These are phyloP conservation scores for Abrostola tripartita DNA, from an alignment of 2,888 invertebrate genomes.

Conservation along the genomic window DNA sequence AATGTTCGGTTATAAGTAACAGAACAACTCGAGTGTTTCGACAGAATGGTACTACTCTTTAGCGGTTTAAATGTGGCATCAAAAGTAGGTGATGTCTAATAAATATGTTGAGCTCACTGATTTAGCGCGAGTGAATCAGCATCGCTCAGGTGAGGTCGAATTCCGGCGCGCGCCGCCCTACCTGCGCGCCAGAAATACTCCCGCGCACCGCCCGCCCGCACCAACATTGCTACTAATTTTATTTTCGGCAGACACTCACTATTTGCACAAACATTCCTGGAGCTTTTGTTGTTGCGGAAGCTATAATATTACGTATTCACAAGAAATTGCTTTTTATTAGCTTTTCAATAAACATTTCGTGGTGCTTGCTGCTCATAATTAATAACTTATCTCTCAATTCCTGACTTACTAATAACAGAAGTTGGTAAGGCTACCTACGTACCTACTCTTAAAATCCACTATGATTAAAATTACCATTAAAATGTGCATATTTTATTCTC, in stretches of 20 bases:
- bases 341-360: no score
- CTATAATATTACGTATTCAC: slow-evolving; percentile 34
- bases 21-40: slow-evolving; percentile 32
- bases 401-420: no score
- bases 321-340: slow-evolving; percentile 6
- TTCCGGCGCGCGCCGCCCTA: slow-evolving; percentile 82
- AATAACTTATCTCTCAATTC: no score
- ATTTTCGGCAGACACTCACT: slow-evolving; percentile 70
- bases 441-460: no score
- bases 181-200: slow-evolving; percentile 86
- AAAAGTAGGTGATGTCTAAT: slow-evolving; percentile 72
- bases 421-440: no score
- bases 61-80: slow-evolving; percentile 62
- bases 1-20: slow-evolving; percentile 13
- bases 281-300: slow-evolving; percentile 62
- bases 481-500: no score
- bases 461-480: no score
- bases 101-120: slow-evolving; percentile 81
- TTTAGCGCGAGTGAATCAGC: slow-evolving; percentile 86
- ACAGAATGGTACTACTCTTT: slow-evolving; percentile 43
- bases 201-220: slow-evolving; percentile 74
- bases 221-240: slow-evolving; percentile 66
- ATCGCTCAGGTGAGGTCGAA: slow-evolving; percentile 86
- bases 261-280: slow-evolving; percentile 64
- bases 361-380: no score